These are phyloP conservation scores for Xenops minutus DNA, from an alignment of 2,797 vertebrate species.

Conservation along the genomic window DNA sequence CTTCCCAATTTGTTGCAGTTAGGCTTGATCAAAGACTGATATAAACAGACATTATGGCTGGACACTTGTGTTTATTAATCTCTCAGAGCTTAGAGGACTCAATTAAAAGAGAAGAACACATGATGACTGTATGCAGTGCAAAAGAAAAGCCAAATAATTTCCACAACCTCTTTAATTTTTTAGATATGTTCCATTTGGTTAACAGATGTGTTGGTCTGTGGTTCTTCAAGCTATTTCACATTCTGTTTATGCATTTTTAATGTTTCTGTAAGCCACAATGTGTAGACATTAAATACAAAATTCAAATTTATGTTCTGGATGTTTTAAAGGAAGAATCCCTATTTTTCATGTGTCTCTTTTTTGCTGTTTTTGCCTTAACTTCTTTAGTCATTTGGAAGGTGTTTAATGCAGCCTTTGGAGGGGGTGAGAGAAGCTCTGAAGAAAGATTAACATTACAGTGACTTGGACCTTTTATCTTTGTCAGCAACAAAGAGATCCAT, in stretches of 20 bases:
- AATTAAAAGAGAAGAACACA: slow-evolving; percentile 1
- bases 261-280: slow-evolving; percentile 26
- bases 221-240: slow-evolving; percentile 26
- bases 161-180: slow-evolving; percentile 52
- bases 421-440: not conserved
- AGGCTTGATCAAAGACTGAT: slow-evolving; percentile 47
- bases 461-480: not conserved
- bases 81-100: slow-evolving; percentile 11
- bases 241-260: slow-evolving; percentile 52
- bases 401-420: not conserved
- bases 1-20: slow-evolving; percentile 26
- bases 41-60: slow-evolving; percentile 23
- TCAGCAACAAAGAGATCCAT: not conserved
- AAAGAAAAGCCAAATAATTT: slow-evolving; percentile 31
- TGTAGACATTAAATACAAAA: not conserved
- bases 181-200: slow-evolving; percentile 41
- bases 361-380: not conserved
- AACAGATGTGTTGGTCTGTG: slow-evolving; percentile 31
- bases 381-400: not conserved
- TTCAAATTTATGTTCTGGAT: not conserved
- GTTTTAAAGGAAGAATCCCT: not conserved
- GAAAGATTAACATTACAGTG: not conserved
- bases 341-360: not conserved
- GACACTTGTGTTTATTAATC: slow-evolving; percentile 43
- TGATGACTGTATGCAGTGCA: not conserved